Percentiles rank a stretch among this genome's conserved stretches.
phyloP scores from a whole-genome alignment of 2,797 vertebrate species.

The Enteromius paludinosus region DNA sequence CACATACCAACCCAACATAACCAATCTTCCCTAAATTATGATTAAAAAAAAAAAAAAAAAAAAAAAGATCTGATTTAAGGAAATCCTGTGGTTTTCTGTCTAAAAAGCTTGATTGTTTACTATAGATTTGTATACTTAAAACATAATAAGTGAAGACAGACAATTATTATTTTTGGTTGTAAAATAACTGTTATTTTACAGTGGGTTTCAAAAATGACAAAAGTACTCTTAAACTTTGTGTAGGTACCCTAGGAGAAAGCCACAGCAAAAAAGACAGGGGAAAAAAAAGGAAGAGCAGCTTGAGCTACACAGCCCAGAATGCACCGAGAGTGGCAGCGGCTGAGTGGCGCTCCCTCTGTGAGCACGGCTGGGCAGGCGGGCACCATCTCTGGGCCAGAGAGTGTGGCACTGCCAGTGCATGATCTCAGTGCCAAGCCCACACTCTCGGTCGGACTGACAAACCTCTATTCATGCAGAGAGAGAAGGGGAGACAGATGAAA shows the following conservation, averaged over 20 bases:
- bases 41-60: background rate
- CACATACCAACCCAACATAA: background rate
- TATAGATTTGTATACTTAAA: background rate
- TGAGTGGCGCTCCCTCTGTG: slow-evolving; percentile 65
- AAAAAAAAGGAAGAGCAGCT: slow-evolving; percentile 67
- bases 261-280: slow-evolving; percentile 54
- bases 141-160: background rate
- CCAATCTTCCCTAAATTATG: background rate
- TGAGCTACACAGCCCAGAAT: slow-evolving; percentile 35
- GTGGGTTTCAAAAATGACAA: slow-evolving; percentile 11
- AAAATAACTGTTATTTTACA: background rate
- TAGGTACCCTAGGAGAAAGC: slow-evolving; percentile 58
- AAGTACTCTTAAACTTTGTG: background rate
- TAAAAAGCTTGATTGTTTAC: background rate
- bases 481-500: slow-evolving; percentile 45
- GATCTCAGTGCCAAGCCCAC: slow-evolving; percentile 53
- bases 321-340: slow-evolving; percentile 52
- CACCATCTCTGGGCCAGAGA: slow-evolving; percentile 66
- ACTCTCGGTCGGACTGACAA: slow-evolving; percentile 55
- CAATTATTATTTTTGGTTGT: background rate
- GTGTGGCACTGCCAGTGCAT: slow-evolving; percentile 61
- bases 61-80: background rate
- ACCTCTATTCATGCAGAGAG: slow-evolving; percentile 58
- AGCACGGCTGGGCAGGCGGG: slow-evolving; percentile 74
- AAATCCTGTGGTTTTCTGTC: background rate